phyloP scores from a whole-genome alignment of 2,888 invertebrate genomes.

The Chalcosyrphus nemorum region DNA sequence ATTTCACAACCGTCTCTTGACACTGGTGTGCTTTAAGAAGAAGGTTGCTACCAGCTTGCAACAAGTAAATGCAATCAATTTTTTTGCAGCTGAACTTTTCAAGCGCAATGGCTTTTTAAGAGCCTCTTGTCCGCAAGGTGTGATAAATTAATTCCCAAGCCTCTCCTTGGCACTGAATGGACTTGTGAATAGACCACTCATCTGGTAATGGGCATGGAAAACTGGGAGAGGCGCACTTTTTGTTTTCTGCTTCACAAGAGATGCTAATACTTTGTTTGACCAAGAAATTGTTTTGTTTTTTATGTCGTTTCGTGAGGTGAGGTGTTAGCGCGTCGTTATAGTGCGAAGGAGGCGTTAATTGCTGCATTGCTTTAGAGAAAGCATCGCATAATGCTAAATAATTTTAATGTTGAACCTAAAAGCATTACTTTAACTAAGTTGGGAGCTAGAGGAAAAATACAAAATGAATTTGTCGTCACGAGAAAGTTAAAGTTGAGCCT shows the following conservation, averaged over 20 bases:
- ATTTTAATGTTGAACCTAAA: constrained; percentile 6
- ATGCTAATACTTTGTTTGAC: constrained; percentile 46
- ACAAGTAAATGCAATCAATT: constrained; percentile 47
- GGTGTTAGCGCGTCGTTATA: not conserved
- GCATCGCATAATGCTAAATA: constrained; percentile 34
- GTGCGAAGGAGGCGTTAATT: constrained; percentile 52
- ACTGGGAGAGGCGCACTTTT: not conserved
- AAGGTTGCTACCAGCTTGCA: constrained; percentile 44
- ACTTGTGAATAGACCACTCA: constrained; percentile 35
- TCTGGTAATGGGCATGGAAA: constrained; percentile 7
- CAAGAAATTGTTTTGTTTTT: constrained; percentile 33
- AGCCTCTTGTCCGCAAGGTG: constrained; percentile 33
- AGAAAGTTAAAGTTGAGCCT: too few species aligned
- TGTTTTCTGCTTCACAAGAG: not conserved
- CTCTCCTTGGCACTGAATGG: constrained; percentile 34
- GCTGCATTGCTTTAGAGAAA: constrained; percentile 23
- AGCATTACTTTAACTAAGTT: not conserved
- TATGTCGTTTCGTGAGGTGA: too few species aligned
- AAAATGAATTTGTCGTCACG: too few species aligned
- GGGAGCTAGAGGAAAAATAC: not conserved
- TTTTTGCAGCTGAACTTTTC: constrained; percentile 6
- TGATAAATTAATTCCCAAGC: constrained; percentile 52
- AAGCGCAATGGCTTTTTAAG: constrained; percentile 43
- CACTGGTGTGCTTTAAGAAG: constrained; percentile 49
- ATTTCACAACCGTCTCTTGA: constrained; percentile 44